These are phyloP conservation scores for Tautogolabrus adspersus DNA, from an alignment of 2,113 vertebrate genomes.

Conservation along the genomic window DNA sequence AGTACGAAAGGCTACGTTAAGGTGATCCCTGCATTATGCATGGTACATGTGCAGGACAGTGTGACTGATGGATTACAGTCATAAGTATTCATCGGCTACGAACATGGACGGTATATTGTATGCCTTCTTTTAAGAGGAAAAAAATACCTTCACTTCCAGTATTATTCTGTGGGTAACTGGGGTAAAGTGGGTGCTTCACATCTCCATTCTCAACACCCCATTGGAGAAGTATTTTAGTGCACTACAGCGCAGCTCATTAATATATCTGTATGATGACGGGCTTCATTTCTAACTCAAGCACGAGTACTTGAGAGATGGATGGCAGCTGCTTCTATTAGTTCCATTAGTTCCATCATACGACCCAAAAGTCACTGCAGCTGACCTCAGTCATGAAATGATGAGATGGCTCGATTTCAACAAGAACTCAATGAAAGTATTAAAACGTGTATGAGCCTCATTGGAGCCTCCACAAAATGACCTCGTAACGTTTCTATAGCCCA, in stretches of 20 bases:
- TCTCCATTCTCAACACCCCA: constrained; percentile 59
- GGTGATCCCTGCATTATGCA: not conserved
- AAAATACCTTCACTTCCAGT: constrained; percentile 1
- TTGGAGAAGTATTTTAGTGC: constrained; percentile 38
- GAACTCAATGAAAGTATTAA: not conserved
- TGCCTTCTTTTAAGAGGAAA: constrained; percentile 7
- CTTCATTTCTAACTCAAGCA: constrained; percentile 58
- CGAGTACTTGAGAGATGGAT: constrained; percentile 37
- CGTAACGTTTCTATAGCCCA: not conserved
- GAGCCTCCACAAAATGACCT: not conserved
- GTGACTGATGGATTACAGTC: not conserved
- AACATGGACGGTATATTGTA: not conserved
- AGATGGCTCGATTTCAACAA: constrained; percentile 19
- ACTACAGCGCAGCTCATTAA: constrained; percentile 50
- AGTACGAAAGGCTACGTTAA: not conserved
- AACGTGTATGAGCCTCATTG: not conserved
- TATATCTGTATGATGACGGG: constrained; percentile 41
- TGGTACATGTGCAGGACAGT: not conserved
- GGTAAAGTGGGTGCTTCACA: constrained; percentile 31
- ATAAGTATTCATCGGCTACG: not conserved
- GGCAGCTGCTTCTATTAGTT: constrained; percentile 41
- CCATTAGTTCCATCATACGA: constrained; percentile 32
- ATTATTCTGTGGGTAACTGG: not conserved
- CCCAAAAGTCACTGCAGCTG: constrained; percentile 3
- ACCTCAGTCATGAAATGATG: constrained; percentile 26